These are phyloP conservation scores for Pangasius larnaudii DNA, from an alignment of 2,797 vertebrate species.

Conservation along the genomic window DNA sequence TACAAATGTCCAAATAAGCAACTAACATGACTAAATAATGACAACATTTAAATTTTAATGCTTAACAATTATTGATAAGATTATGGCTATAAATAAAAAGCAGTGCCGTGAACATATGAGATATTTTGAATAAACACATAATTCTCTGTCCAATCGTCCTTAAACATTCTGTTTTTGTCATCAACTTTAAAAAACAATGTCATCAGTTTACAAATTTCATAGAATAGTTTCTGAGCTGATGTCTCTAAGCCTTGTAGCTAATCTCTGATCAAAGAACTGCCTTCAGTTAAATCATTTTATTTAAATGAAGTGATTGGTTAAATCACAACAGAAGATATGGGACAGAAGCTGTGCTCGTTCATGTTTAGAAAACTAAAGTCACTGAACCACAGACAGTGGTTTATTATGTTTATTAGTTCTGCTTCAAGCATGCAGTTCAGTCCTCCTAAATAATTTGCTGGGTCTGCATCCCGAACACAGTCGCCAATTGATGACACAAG, in stretches of 20 bases:
- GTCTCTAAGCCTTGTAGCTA: neutral
- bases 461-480: neutral
- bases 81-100: neutral
- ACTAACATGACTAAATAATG: neutral
- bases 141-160: neutral
- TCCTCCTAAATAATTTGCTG: neutral
- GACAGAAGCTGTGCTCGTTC: neutral
- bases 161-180: neutral
- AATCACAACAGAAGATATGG: neutral
- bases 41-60: neutral
- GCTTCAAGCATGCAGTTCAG: neutral
- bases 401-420: neutral
- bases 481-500: neutral
- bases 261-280: neutral
- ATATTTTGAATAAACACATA: neutral
- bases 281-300: neutral
- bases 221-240: neutral
- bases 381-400: neutral
- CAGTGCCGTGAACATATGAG: neutral
- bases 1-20: neutral
- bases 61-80: neutral
- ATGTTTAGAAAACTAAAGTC: neutral
- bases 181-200: neutral
- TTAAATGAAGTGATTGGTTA: neutral
- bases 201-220: neutral